phyloP scores from a whole-genome alignment of 2,888 invertebrate species.

The Rhimphoctona megacephalus region DNA sequence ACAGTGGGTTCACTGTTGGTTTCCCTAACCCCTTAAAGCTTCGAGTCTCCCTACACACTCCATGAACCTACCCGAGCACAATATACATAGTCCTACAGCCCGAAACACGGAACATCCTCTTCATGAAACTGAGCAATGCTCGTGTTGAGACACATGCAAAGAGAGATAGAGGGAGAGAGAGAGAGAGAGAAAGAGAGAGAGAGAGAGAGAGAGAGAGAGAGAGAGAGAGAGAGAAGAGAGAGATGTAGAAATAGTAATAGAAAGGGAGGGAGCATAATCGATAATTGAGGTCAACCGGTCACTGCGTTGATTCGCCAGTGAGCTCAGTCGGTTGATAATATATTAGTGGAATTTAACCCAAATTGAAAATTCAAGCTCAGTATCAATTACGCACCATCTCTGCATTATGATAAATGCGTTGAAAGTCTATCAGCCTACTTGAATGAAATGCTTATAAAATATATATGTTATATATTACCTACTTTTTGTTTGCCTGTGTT shows the following conservation, averaged over 20 bases:
- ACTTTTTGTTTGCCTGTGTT: not conserved
- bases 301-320: conserved; percentile 59
- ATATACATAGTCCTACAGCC: conserved; percentile 17
- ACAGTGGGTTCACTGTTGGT: conserved; percentile 58
- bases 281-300: conserved; percentile 71
- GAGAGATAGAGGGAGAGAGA: conserved; percentile 14
- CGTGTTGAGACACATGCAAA: conserved; percentile 16
- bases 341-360: conserved; percentile 52
- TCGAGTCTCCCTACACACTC: conserved; percentile 22
- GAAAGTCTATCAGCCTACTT: not conserved
- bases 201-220: conserved; percentile 19
- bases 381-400: conserved; percentile 46
- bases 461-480: not conserved
- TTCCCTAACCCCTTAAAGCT: conserved; percentile 32
- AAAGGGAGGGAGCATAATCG: conserved; percentile 45
- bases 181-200: conserved; percentile 8
- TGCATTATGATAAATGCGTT: not conserved
- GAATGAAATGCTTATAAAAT: not conserved
- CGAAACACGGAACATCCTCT: conserved; percentile 28
- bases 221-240: conserved; percentile 30
- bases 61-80: conserved; percentile 12
- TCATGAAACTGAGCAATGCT: conserved; percentile 30
- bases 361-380: conserved; percentile 61
- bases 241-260: conserved; percentile 4
- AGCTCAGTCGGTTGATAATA: conserved; percentile 31